Evolutionary conservation across 2,113 vertebrate species (phyloP), one percentile per base, ranked within the genome.

Genomic region (Oplegnathus fasciatus): DNA sequence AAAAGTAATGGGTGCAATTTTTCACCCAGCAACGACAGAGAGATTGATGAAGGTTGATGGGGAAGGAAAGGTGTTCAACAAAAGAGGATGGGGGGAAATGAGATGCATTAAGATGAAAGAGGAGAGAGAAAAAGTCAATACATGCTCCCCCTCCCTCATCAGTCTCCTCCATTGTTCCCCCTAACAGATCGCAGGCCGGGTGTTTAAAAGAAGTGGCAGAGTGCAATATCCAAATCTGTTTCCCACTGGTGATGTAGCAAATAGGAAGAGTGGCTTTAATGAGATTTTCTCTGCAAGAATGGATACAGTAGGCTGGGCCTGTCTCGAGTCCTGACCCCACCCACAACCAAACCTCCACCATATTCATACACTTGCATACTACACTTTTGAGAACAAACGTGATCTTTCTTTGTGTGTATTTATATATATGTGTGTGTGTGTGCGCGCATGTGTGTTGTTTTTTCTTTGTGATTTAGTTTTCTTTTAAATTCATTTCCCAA

Each of bases 81-180:
- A 88, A 93, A 91, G 86, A 86, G 78, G 81, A 86, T 75, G 70
- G 58, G 81, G 85, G 86, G 11, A 74, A 86, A 88, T 92, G 87
- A 93, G 92, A 93, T 91, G 88, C 92, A 93, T 94, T 93, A 93
- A 90, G 89, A 92, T 1, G 75, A 90, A 87, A 86, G 77, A 92
- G 86, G 80, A 69, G 80, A 77, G 81, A 87, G 83, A 88, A 92
- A 91, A 91, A 86, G 89, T 94, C 93, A 85, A 93, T 94, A 91
- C 72, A 68, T 65, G 69, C 65, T 68, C 71, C 82, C 88, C 79
- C 57, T 82, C 82, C 84, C 77, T 79, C 88, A 90, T 89, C 89
- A 79, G 68, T 72, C 86, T 88, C 80, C 50, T 77, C 88, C 76
- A 86, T 93, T 93, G 92, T 95, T 94, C 87, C 78, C 70, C 64